Evolutionary conservation across 1,140 invertebrate genomes (phyloP).

Genomic region (Brachionus koreanus): DNA sequence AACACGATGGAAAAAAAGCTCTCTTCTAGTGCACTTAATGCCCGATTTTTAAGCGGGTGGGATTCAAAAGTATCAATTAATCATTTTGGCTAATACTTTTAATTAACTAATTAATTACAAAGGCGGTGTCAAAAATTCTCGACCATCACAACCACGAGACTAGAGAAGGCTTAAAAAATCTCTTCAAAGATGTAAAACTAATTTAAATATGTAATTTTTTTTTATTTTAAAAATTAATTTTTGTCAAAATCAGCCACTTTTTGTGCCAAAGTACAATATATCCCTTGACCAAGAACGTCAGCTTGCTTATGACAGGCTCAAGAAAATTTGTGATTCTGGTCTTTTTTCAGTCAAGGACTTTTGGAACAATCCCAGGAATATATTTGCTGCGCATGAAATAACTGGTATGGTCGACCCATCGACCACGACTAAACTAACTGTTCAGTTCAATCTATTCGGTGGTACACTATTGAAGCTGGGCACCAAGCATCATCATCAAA

Average conservation of each 20-base stretch:
- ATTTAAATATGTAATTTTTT: too few species aligned
- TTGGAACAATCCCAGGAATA: slow-evolving; percentile 51
- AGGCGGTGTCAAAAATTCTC: slow-evolving; percentile 48
- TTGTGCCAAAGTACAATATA: slow-evolving; percentile 50
- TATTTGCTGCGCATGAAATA: slow-evolving; percentile 56
- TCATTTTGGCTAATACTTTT: not conserved
- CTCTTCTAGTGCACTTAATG: not conserved
- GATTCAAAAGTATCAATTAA: not conserved
- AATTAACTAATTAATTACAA: slow-evolving; percentile 40
- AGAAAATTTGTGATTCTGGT: slow-evolving; percentile 52
- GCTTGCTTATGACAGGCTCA: slow-evolving; percentile 50
- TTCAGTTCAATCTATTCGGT: slow-evolving; percentile 57
- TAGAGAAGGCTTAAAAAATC: slow-evolving; percentile 49
- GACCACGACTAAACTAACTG: slow-evolving; percentile 58
- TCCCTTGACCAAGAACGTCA: slow-evolving; percentile 53
- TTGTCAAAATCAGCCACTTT: not conserved
- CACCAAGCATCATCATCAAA: slow-evolving; percentile 52
- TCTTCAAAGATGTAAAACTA: slow-evolving; percentile 49
- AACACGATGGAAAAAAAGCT: not conserved
- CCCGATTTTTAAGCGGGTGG: not conserved
- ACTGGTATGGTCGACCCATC: slow-evolving; percentile 53
- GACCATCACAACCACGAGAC: slow-evolving; percentile 56
- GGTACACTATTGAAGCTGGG: slow-evolving; percentile 56
- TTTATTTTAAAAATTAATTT: too few species aligned
- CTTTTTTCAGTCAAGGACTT: slow-evolving; percentile 56